Conservation (phyloP, 2,888 invertebrate genomes). For the Corbicula japonica region DNA sequence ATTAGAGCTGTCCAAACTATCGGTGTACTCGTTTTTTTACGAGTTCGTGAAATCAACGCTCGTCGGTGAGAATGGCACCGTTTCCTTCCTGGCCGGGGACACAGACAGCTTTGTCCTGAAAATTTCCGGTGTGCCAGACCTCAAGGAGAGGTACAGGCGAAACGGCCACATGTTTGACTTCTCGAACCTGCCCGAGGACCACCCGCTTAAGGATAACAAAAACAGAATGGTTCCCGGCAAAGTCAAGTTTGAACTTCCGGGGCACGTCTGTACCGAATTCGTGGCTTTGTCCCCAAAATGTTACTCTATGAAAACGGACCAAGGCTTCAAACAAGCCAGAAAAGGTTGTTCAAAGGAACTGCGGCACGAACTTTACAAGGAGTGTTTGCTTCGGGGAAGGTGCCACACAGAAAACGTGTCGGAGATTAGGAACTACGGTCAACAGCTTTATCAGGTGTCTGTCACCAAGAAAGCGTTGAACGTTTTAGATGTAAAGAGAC, state of each 20-base stretch:
- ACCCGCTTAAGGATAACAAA: background rate
- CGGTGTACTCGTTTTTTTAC: slow-evolving; percentile 19
- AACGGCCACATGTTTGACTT: slow-evolving; percentile 15
- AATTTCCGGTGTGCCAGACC: slow-evolving; percentile 1
- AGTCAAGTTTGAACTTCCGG: slow-evolving; percentile 14
- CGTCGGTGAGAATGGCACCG: background rate
- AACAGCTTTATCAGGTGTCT: background rate
- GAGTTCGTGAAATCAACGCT: slow-evolving; percentile 9
- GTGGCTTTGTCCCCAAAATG: slow-evolving; percentile 11
- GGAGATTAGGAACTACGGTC: slow-evolving; percentile 9
- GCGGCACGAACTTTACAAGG: slow-evolving; percentile 12
- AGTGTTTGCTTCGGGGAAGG: background rate
- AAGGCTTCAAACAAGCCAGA: background rate
- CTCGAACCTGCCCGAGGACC: slow-evolving; percentile 10
- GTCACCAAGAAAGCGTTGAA: slow-evolving; percentile 8
- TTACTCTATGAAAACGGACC: slow-evolving; percentile 8
- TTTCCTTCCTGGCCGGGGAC: slow-evolving; percentile 12
- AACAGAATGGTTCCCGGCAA: slow-evolving; percentile 5
- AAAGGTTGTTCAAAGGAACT: slow-evolving; percentile 7
- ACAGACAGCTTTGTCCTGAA: slow-evolving; percentile 22
- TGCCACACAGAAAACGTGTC: slow-evolving; percentile 4
- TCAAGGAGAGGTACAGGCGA: background rate
- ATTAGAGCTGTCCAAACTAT: slow-evolving; percentile 14
- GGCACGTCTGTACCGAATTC: slow-evolving; percentile 6
- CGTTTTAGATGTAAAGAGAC: slow-evolving; percentile 8